These are phyloP conservation scores for Yponomeuta cagnagella DNA, from an alignment of 2,888 invertebrate species.

Conservation along the genomic window DNA sequence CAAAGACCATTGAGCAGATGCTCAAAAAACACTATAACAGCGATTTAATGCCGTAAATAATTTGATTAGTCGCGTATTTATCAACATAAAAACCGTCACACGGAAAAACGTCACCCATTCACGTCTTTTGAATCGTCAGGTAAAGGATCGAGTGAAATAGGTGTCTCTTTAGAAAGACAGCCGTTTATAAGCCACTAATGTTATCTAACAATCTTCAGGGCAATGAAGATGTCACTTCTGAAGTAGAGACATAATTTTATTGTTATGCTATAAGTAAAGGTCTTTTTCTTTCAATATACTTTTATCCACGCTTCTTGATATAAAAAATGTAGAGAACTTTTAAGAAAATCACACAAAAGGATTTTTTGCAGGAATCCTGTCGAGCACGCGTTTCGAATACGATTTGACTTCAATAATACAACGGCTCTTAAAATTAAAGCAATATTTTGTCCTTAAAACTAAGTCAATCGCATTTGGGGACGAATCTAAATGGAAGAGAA, in stretches of 20 bases:
- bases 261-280: conserved; percentile 38
- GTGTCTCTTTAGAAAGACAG: conserved; percentile 34
- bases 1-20: conserved; percentile 45
- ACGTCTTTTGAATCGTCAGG: conserved; percentile 34
- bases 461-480: too few relatives aligned
- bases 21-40: conserved; percentile 41
- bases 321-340: conserved; percentile 49
- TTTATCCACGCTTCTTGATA: conserved; percentile 35
- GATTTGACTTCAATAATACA: not conserved
- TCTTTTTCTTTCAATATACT: conserved; percentile 37
- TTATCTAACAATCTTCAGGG: conserved; percentile 65
- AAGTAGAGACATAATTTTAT: conserved; percentile 36
- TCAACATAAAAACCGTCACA: conserved; percentile 66
- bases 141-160: conserved; percentile 17
- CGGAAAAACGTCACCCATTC: conserved; percentile 69
- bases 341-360: conserved; percentile 30
- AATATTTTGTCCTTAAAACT: too few relatives aligned
- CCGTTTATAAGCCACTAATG: conserved; percentile 74
- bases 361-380: conserved; percentile 42
- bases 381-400: conserved; percentile 57
- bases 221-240: conserved; percentile 53
- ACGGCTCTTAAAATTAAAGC: too few relatives aligned
- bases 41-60: conserved; percentile 73
- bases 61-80: conserved; percentile 74
- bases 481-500: too few relatives aligned